A percentile compares a stretch with the other conserved stretches of the same genome.
Conservation (phyloP, 2,888 invertebrate species). For the Eupithecia vulgata region DNA sequence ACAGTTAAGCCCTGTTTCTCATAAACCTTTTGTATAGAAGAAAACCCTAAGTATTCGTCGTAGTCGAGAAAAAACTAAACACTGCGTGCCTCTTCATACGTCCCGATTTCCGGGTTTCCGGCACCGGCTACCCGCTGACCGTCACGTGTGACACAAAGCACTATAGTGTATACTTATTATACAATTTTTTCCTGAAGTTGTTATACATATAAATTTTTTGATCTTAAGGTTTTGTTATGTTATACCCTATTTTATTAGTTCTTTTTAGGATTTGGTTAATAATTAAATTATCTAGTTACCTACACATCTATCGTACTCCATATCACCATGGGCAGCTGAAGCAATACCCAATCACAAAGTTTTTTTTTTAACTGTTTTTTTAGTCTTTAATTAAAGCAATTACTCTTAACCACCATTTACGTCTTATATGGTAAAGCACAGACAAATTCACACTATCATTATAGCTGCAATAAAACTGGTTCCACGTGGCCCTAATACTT, state of each 20-base stretch:
- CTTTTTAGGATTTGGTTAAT: background rate
- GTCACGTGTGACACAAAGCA: no score
- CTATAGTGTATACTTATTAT: no score
- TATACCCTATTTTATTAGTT: background rate
- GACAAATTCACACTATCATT: background rate
- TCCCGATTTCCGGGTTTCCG: no score
- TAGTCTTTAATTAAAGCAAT: background rate
- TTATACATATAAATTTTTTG: no score
- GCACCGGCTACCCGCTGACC: no score
- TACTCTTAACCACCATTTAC: background rate
- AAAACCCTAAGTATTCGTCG: no score
- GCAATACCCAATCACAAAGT: background rate
- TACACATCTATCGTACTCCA: background rate
- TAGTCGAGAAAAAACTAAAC: background rate
- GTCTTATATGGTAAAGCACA: background rate
- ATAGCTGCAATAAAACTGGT: conserved; percentile 23
- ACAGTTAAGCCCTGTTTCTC: background rate
- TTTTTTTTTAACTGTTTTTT: no score
- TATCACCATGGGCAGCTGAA: background rate
- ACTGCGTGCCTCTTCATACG: background rate
- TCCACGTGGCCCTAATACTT: conserved; percentile 18
- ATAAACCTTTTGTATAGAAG: background rate
- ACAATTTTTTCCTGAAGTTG: no score
- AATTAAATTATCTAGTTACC: background rate
- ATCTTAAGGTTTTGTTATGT: background rate